phyloP scores from a whole-genome alignment of 2,113 vertebrate genomes.

The Oncorhynchus tshawytscha region DNA sequence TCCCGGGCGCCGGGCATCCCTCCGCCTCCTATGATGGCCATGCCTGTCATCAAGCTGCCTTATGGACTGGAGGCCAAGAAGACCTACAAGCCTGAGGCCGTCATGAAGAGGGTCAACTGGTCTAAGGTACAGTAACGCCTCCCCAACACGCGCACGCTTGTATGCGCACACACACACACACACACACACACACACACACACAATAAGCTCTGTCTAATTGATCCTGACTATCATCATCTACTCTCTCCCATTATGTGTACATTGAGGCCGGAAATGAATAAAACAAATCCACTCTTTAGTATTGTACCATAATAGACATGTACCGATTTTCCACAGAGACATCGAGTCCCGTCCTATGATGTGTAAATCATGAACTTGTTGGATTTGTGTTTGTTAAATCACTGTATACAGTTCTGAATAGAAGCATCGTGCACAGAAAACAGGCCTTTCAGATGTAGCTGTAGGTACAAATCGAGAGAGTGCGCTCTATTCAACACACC shows the following conservation, averaged over 20 bases:
- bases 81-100: conserved; percentile 82
- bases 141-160: too few relatives aligned
- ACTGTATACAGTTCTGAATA: too few relatives aligned
- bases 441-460: conserved; percentile 11
- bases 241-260: neutral
- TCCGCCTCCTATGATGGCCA: conserved; percentile 62
- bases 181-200: too few relatives aligned
- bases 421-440: too few relatives aligned
- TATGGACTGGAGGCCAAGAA: conserved; percentile 93
- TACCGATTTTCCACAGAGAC: too few relatives aligned
- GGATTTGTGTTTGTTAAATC: too few relatives aligned
- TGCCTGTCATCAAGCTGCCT: conserved; percentile 76
- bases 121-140: conserved; percentile 81
- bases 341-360: too few relatives aligned
- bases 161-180: too few relatives aligned
- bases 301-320: too few relatives aligned
- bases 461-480: conserved; percentile 33
- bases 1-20: conserved; percentile 58
- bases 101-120: conserved; percentile 98
- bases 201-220: neutral
- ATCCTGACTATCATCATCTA: neutral
- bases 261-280: too few relatives aligned
- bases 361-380: too few relatives aligned
- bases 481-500: conserved; percentile 24
- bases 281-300: too few relatives aligned